phyloP scores from a whole-genome alignment of 1,140 invertebrate genomes.

The Calephelis nemesis region DNA sequence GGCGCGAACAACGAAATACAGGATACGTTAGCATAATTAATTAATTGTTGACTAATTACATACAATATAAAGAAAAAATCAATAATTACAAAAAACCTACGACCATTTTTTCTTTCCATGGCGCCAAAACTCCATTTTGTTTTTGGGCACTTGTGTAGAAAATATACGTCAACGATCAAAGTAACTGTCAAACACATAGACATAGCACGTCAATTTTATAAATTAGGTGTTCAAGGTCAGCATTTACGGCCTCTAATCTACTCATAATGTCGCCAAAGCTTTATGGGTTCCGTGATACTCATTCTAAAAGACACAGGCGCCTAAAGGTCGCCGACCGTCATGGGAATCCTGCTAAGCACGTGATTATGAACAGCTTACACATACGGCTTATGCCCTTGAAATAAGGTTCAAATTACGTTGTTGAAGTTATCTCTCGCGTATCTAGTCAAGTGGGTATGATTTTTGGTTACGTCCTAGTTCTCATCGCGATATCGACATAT shows the following conservation, averaged over 20 bases:
- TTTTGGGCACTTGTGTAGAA: background rate
- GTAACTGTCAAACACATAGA: conserved; percentile 13
- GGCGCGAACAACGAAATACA: no score
- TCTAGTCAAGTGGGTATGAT: conserved; percentile 16
- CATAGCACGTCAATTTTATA: conserved; percentile 15
- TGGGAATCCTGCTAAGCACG: conserved; percentile 46
- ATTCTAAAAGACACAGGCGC: conserved; percentile 47
- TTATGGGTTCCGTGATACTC: conserved; percentile 51
- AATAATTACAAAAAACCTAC: no score
- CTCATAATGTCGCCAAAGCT: conserved; percentile 46
- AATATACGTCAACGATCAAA: background rate
- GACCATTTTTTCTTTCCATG: background rate
- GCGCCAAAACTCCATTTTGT: background rate
- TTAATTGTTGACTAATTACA: no score
- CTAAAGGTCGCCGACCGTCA: conserved; percentile 47
- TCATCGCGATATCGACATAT: background rate
- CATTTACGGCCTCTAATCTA: conserved; percentile 57
- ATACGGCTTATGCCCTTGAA: background rate
- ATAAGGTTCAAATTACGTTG: background rate
- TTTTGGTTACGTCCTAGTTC: conserved; percentile 8
- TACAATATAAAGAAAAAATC: no score
- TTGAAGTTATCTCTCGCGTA: conserved; percentile 12
- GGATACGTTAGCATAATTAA: no score
- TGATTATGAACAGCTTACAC: conserved; percentile 20
- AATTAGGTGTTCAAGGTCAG: conserved; percentile 45